Percentiles rank a stretch among this genome's conserved stretches.
Evolutionary conservation across 2,888 invertebrate genomes (phyloP).

Genomic region (Tetranychus truncatus): DNA sequence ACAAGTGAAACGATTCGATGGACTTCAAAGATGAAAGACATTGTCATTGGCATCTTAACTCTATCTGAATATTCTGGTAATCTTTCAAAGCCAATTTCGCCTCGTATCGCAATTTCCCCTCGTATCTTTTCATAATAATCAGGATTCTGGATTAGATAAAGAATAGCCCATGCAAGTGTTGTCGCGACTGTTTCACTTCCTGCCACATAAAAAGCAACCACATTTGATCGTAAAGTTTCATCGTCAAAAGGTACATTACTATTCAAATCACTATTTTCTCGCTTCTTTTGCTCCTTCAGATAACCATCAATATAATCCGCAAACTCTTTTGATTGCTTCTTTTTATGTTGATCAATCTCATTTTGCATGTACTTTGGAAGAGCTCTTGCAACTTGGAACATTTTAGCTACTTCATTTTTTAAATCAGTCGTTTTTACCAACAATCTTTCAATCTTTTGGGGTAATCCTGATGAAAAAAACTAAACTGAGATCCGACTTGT

Average conservation of each 20-base stretch:
- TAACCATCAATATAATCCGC: background rate
- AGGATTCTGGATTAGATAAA: conserved; percentile 69
- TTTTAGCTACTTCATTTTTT: too few species aligned
- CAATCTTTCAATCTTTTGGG: background rate
- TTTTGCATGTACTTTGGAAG: background rate
- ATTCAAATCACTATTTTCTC: background rate
- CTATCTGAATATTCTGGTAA: conserved; percentile 63
- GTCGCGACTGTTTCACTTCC: conserved; percentile 86
- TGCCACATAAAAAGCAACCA: conserved; percentile 46
- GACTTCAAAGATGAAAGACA: conserved; percentile 31
- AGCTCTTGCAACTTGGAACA: too few species aligned
- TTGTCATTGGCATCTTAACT: conserved; percentile 58
- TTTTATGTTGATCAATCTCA: background rate
- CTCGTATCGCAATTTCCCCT: conserved; percentile 65
- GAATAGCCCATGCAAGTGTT: conserved; percentile 65
- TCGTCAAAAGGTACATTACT: background rate
- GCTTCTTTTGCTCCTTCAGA: background rate
- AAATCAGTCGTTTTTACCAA: background rate
- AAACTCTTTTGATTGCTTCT: background rate
- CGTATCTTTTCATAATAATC: conserved; percentile 60
- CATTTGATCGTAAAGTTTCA: background rate
- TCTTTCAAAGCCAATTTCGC: conserved; percentile 47
- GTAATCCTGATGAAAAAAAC: background rate
- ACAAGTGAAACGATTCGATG: background rate
- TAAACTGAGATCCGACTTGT: background rate